Evolutionary conservation across 64 coral and sea anemone genomes (phyloP).

Genomic region (Porites australiensis): DNA sequence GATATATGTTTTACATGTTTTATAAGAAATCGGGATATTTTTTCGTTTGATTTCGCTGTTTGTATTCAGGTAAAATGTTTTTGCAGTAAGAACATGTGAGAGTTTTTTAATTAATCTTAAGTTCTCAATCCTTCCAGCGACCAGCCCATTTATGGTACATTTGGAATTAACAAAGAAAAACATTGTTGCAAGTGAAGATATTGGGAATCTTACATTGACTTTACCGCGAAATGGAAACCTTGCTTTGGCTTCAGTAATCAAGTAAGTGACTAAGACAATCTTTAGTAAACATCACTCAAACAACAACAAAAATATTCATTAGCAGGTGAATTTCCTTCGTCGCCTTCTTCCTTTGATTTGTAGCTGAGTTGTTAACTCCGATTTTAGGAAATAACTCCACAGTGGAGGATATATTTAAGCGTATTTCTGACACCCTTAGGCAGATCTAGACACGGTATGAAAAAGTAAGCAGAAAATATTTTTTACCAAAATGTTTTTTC

Average conservation of each 20-base stretch:
- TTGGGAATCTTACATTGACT: neutral
- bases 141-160: neutral
- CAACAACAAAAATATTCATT: too few relatives aligned
- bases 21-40: too few relatives aligned
- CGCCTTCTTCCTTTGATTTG: too few relatives aligned
- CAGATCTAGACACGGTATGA: neutral
- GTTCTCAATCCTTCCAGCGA: neutral
- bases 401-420: too few relatives aligned
- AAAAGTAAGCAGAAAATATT: neutral
- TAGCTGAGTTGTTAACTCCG: too few relatives aligned
- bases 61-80: neutral
- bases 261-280: neutral
- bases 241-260: neutral
- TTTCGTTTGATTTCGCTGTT: too few relatives aligned
- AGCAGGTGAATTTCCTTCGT: too few relatives aligned
- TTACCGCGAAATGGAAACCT: constrained; percentile 5
- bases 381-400: too few relatives aligned
- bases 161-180: neutral
- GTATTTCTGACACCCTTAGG: too few relatives aligned
- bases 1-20: too few relatives aligned
- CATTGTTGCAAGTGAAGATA: neutral
- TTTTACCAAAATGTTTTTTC: neutral
- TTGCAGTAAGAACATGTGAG: neutral
- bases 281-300: too few relatives aligned
- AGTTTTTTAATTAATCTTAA: neutral